Evolutionary conservation across 2,113 vertebrate genomes (phyloP).

Genomic region (Platichthys stellatus): DNA sequence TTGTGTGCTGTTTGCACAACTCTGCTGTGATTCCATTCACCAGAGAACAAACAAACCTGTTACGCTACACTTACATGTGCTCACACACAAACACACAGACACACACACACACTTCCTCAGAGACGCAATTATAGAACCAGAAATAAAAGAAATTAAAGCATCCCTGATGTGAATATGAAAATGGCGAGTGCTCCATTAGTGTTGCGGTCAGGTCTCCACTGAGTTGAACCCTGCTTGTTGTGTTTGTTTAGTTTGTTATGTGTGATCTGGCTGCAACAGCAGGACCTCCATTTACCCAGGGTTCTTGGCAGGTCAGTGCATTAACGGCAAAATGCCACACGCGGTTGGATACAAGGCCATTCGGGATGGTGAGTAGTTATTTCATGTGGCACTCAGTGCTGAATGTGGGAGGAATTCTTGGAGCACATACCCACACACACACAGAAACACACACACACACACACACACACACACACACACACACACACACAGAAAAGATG

Average conservation of each 20-base stretch:
- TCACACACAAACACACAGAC: neutral
- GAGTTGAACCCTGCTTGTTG: slow-evolving; percentile 44
- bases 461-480: neutral
- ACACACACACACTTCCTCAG: slow-evolving; percentile 17
- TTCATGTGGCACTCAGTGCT: slow-evolving; percentile 37
- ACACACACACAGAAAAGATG: too few species aligned
- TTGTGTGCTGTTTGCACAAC: slow-evolving; percentile 49
- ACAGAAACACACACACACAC: neutral
- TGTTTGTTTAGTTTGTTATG: slow-evolving; percentile 55
- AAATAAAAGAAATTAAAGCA: slow-evolving; percentile 58
- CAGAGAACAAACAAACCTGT: slow-evolving; percentile 59
- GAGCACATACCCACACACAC: slow-evolving; percentile 19
- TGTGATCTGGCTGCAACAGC: slow-evolving; percentile 49
- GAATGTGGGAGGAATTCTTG: slow-evolving; percentile 29
- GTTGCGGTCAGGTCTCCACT: slow-evolving; percentile 38
- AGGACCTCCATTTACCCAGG: slow-evolving; percentile 49
- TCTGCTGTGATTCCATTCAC: slow-evolving; percentile 38
- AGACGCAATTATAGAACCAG: slow-evolving; percentile 53
- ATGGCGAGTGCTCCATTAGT: slow-evolving; percentile 57
- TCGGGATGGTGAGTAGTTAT: slow-evolving; percentile 30
- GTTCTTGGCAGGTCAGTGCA: slow-evolving; percentile 55
- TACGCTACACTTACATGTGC: slow-evolving; percentile 23
- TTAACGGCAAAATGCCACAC: slow-evolving; percentile 48
- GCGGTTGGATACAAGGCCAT: slow-evolving; percentile 36
- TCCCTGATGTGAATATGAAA: slow-evolving; percentile 56